Base-by-base conservation (phyloP, 2,113 vertebrate species). In the Rhinopomastus cyanomelas region DNA sequence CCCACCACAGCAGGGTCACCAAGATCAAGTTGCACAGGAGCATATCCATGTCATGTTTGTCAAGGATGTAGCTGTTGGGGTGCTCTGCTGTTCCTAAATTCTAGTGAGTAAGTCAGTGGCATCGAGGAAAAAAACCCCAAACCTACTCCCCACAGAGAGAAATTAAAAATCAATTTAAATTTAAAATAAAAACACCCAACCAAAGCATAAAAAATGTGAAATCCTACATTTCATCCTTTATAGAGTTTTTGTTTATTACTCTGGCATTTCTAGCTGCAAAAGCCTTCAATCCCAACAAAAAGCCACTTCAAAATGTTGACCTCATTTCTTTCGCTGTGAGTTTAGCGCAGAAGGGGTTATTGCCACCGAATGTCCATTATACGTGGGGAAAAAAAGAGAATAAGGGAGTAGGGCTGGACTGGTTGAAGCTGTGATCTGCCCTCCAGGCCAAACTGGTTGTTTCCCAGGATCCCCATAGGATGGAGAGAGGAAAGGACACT, bases 381-480 rank as follows among this genome's bases (percentile, higher is more conserved):
- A 61, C 74, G 81, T 44, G 76, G 48, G 11, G 55, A 74, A 65
- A 69, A 29, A 48, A 61, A 78, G 27, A 53, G 49, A 13, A 61
- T 73, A 71, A 76, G 32, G 37, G 64, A 80, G 6, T 53, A 56
- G 23, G 29, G 60, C 23, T 85, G 85, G 87, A 15, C 11, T 72
- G 59, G 32, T 68, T 79, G 68, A 61, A 86, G 53, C 26, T 36
- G 52, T 5, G 30, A 72, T 49, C 37, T 60, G 73, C 32, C 16
- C 59, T 81, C 21, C 32, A 37, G 67, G 23, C 19, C 60, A 46
- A 42, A 52, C 36, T 3, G 34, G 16, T 30, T 55, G 17, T 71
- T 86, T 92, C 92, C 77, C 88, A 92, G 90, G 85, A 88, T 69
- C 55, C 80, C 86, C 81, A 56, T 5, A 81, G 90, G 88, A 95